phyloP scores from a whole-genome alignment of 64 coral and sea anemone genomes.

The Stichodactyla mertensii region DNA sequence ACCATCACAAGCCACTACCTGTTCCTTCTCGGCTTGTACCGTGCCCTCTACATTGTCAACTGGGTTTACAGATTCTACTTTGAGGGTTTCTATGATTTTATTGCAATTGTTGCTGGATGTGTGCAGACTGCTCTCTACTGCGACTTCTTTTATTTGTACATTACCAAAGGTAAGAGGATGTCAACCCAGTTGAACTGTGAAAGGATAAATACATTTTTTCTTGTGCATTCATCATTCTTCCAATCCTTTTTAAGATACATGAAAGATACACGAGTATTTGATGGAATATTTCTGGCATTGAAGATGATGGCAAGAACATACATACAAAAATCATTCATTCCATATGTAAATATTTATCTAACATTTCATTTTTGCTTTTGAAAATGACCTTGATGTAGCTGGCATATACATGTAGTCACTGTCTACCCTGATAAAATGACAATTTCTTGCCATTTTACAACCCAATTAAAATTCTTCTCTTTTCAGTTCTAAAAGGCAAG shows the following conservation, averaged over 20 bases:
- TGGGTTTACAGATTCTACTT: slow-evolving; percentile 93
- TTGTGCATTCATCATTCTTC: no score
- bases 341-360: no score
- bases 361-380: no score
- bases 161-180: slow-evolving; percentile 87
- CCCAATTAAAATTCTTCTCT: background rate
- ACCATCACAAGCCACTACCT: slow-evolving; percentile 98
- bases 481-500: slow-evolving; percentile 96
- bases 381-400: no score
- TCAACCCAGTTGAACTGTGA: background rate
- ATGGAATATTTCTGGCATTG: no score
- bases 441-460: no score
- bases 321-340: no score
- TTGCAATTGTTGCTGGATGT: slow-evolving; percentile 98
- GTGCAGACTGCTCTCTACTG: slow-evolving; percentile 99
- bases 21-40: slow-evolving; percentile 92
- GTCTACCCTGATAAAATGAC: no score
- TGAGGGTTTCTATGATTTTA: slow-evolving; percentile 99
- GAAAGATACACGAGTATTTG: no score
- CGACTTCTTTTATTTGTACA: slow-evolving; percentile 99
- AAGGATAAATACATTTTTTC: background rate
- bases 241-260: no score
- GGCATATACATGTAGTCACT: no score
- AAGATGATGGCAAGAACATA: no score
- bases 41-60: slow-evolving; percentile 93